Evolutionary conservation across 2,113 vertebrate species (phyloP), one percentile per base, ranked within the genome.

Genomic region (Passerina amoena): DNA sequence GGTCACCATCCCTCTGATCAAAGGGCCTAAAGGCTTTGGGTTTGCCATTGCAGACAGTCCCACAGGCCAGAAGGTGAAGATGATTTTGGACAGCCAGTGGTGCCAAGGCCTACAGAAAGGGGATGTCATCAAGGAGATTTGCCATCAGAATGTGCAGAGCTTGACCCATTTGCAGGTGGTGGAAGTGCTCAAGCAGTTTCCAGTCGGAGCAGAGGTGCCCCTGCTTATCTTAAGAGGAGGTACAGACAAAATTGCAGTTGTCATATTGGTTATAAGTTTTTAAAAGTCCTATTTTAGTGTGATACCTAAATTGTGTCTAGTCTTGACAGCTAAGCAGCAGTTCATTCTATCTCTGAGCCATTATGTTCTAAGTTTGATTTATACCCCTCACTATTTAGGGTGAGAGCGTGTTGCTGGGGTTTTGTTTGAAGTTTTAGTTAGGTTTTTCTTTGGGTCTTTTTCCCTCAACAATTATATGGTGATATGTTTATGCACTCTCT

Each of bases 61-160:
- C 10, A 97, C 98, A 25, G 99, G 99, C 27, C 99, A 99, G 92
- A 99, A 99, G 97, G 99, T 99, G 88, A 99, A 99, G 97, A 99
- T 99, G 99, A 99, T 99, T 97, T 95, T 99, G 97, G 99, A 99
- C 38, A 99, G 99, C 27, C 99, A 99, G 97, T 99, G 99, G 99
- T 99, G 99, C 96, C 99, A 98, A 22, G 99, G 99, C 70, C 97
- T 99, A 86, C 98, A 99, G 95, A 99, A 99, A 86, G 99, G 99
- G 10, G 99, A 99, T 1, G 98, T 99, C 23, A 99, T 99, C 97
- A 99, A 99, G 96, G 99, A 99, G 97, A 99, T 99, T 87, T 99
- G 99, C 97, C 98, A 98, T 21, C 99, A 99, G 97, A 99, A 99
- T 4, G 99, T 99, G 7, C 99, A 99, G 97, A 99, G 97, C 40